phyloP scores from a whole-genome alignment of 2,113 vertebrate genomes.

The Clinocottus analis region DNA sequence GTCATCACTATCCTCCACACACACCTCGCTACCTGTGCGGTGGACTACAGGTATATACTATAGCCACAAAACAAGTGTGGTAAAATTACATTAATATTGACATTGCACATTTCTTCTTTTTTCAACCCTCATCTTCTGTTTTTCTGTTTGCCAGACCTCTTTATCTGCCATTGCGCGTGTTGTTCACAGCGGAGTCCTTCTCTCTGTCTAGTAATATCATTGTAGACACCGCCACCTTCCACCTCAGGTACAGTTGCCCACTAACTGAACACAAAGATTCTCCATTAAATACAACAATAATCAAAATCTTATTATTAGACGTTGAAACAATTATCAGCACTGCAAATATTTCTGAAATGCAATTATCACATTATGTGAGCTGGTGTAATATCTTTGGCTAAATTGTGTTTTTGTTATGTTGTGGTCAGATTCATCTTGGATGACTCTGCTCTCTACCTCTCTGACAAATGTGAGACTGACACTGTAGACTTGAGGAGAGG shows the following conservation, averaged over 20 bases:
- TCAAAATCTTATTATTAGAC: neutral
- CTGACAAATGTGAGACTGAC: constrained; percentile 90
- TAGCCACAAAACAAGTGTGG: neutral
- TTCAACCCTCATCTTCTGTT: neutral
- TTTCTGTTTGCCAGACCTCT: constrained; percentile 83
- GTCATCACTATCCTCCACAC: constrained; percentile 92
- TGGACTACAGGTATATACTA: constrained; percentile 89
- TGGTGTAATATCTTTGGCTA: neutral
- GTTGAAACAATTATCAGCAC: neutral
- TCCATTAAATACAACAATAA: neutral
- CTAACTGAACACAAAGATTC: neutral
- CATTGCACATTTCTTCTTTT: neutral
- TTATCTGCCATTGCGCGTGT: constrained; percentile 88
- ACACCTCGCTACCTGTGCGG: constrained; percentile 89
- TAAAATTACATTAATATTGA: neutral
- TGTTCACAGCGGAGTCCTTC: constrained; percentile 91
- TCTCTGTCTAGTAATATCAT: constrained; percentile 94
- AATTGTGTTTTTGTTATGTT: constrained; percentile 11
- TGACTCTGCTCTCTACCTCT: constrained; percentile 93
- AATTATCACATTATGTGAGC: neutral
- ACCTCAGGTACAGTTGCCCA: constrained; percentile 87
- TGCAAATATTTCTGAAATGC: neutral
- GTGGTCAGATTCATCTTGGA: constrained; percentile 90
- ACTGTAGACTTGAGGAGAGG: constrained; percentile 89
- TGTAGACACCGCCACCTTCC: constrained; percentile 92